A percentile compares a stretch with the other conserved stretches of the same genome.
Evolutionary conservation across 2,797 vertebrate genomes (phyloP).

Genomic region (Cryptoblepharus egeriae): DNA sequence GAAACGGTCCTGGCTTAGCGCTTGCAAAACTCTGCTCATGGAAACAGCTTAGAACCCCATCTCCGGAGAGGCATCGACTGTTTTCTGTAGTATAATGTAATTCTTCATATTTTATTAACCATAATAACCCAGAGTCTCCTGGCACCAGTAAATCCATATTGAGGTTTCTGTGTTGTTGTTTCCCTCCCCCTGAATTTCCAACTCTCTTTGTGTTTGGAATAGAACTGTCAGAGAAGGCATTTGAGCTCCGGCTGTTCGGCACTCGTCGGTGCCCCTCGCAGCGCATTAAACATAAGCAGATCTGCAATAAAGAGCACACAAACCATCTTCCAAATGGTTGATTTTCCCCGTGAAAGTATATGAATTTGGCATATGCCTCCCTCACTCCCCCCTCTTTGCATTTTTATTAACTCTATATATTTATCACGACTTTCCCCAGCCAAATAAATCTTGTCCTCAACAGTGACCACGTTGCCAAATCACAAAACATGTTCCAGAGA

Average conservation of each 20-base stretch:
- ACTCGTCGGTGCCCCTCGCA: conserved; percentile 11
- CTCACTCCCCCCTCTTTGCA: too few species aligned
- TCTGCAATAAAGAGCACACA: rapidly evolving
- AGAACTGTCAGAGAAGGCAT: conserved; percentile 58
- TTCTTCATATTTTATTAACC: conserved; percentile 77
- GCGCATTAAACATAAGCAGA: neutral
- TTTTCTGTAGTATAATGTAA: conserved; percentile 68
- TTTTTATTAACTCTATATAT: neutral
- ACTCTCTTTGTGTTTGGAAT: conserved; percentile 66
- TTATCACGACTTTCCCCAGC: neutral
- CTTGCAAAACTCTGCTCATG: conserved; percentile 25
- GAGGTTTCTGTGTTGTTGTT: conserved; percentile 13
- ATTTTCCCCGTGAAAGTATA: conserved; percentile 6
- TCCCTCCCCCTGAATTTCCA: conserved; percentile 60
- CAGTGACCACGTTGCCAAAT: neutral
- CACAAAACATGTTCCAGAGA: conserved; percentile 6
- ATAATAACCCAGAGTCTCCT: conserved; percentile 72
- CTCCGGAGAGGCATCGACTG: conserved; percentile 60
- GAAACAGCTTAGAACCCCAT: conserved; percentile 58
- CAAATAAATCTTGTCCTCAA: conserved; percentile 28
- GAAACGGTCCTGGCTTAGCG: conserved; percentile 46
- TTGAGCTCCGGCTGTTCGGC: conserved; percentile 24
- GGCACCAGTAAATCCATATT: conserved; percentile 68
- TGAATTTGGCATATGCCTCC: neutral
- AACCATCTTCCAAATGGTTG: rapidly evolving